Conservation (phyloP, 64 coral and sea anemone species). For the Montipora sp. region DNA sequence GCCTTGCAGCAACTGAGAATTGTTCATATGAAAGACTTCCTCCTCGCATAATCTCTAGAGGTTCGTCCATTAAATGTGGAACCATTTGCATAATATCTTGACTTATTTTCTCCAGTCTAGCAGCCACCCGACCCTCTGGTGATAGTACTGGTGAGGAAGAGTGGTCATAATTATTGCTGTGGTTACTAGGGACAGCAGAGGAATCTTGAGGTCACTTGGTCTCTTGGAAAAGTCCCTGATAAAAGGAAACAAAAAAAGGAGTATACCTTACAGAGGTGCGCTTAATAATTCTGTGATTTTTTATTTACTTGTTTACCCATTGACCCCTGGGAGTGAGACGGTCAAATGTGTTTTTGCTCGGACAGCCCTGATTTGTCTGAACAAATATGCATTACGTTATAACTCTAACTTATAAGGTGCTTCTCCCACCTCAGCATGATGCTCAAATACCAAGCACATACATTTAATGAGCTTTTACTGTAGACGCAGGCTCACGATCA, state of each 20-base stretch:
- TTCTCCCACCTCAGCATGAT: too few relatives aligned
- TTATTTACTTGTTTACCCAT: too few relatives aligned
- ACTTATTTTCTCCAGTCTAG: conserved; percentile 87
- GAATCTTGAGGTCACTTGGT: conserved; percentile 64
- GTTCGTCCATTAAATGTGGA: conserved; percentile 86
- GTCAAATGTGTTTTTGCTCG: too few relatives aligned
- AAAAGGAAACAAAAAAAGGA: neutral
- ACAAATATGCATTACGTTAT: too few relatives aligned
- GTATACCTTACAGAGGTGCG: neutral
- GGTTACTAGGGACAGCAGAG: neutral
- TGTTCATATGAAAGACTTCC: conserved; percentile 82
- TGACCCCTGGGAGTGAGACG: too few relatives aligned
- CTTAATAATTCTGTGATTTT: too few relatives aligned
- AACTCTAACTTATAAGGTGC: too few relatives aligned
- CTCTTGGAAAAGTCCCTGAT: conserved; percentile 27
- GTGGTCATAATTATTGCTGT: conserved; percentile 19
- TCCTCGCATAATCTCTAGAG: conserved; percentile 59
- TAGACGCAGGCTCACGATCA: too few relatives aligned
- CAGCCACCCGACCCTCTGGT: conserved; percentile 92
- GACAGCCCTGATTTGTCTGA: too few relatives aligned
- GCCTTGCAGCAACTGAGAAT: conserved; percentile 80
- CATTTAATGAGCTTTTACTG: too few relatives aligned
- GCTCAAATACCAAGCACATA: too few relatives aligned
- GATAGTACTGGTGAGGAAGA: conserved; percentile 90
- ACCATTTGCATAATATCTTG: conserved; percentile 87